Base-by-base conservation (phyloP, 2,888 invertebrate genomes). In the Tetranychus piercei region DNA sequence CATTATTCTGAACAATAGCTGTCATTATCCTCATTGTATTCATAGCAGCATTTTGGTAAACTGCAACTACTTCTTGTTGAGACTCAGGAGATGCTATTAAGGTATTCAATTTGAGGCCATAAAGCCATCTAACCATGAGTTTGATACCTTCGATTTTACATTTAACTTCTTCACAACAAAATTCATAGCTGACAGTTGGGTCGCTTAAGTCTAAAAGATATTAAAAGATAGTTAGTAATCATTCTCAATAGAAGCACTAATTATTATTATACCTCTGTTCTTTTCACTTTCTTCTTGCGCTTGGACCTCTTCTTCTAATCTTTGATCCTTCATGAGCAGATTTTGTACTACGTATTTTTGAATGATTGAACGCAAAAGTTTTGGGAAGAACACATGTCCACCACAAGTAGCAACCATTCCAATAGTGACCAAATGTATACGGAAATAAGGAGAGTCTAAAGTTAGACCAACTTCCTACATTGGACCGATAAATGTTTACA, bases 281-380 rank as follows among this genome's bases (percentile, higher is more conserved):
- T 81, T 73, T 82, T 82, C 74, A 79, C 80, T 15, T 84, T 83
- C 34, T 85, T 84, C 84, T 80, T 81, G 65, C 3, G 71, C 20
- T 20, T 65, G 67, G 34, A 77, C 74, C 70, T 77, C 77, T 8
- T 70, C 43, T 22, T 73, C 69, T 64, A 74, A 66, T 74, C 76
- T 75, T 45, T 71, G 79, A 77, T 84, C 83, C 74, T 83, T 82
- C 79, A 96, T 94, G 73, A 97, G 84, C 18, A 96, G 85, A 81
- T 95, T 95, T 83, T 94, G 94, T 1, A 96, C 95, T 82, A 97
- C 92, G 88, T 81, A 91, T 81, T 94, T 88, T 5, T 94, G 93
- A 74, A 97, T 92, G 81, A 94, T 91, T 81, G 91, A 91, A 84
- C 94, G 95, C 80, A 95, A 69, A 7, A 77, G 71, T 74, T 76